A percentile compares a stretch with the other conserved stretches of the same genome.
phyloP scores from a whole-genome alignment of 2,797 vertebrate species.

The Enteromius fasciolatus region DNA sequence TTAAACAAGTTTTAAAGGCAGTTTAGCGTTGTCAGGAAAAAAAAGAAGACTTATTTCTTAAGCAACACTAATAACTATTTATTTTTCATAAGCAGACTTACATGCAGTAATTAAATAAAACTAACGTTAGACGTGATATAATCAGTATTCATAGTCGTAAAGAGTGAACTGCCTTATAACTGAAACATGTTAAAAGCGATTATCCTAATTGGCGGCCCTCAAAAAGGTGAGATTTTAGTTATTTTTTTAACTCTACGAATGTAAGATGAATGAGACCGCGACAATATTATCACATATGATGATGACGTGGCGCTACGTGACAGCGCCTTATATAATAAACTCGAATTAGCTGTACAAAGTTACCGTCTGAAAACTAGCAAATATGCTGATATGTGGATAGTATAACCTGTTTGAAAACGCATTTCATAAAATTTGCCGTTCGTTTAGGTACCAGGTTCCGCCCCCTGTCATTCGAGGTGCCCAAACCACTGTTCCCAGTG shows the following conservation, averaged over 20 bases:
- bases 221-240: slow-evolving; percentile 85
- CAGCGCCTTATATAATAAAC: neutral
- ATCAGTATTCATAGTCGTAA: neutral
- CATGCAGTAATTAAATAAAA: neutral
- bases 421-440: neutral
- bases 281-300: neutral
- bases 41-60: neutral
- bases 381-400: neutral
- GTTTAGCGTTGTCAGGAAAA: neutral
- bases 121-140: neutral
- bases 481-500: slow-evolving; percentile 95
- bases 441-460: slow-evolving; percentile 92
- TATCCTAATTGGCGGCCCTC: slow-evolving; percentile 93
- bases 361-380: neutral
- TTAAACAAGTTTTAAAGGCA: neutral
- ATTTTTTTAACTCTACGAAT: neutral
- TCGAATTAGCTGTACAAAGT: neutral
- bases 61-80: neutral
- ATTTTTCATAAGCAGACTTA: neutral
- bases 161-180: neutral
- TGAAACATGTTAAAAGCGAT: slow-evolving; percentile 89
- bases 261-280: neutral
- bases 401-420: neutral
- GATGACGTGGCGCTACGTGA: slow-evolving; percentile 59
- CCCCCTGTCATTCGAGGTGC: slow-evolving; percentile 95